phyloP scores from a whole-genome alignment of 2,797 vertebrate genomes.

The Poecilia gillii region DNA sequence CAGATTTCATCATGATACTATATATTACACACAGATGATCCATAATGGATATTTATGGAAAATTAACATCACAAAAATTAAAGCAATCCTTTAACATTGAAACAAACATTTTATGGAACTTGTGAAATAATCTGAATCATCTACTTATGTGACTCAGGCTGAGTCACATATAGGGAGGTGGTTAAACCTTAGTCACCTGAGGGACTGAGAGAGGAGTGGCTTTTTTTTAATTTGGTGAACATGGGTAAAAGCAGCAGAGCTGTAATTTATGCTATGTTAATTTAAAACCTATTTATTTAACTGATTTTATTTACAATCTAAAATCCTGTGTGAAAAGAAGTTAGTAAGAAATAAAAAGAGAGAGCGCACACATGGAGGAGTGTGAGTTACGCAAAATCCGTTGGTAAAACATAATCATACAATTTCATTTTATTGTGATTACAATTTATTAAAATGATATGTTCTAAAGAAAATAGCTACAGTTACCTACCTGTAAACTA shows the following conservation, averaged over 20 bases:
- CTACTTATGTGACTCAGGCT: too few relatives aligned
- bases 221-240: too few relatives aligned
- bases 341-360: not conserved
- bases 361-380: not conserved
- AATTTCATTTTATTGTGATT: not conserved
- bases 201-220: too few relatives aligned
- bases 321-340: not conserved
- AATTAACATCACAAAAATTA: not conserved
- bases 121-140: too few relatives aligned
- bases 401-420: not conserved
- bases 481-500: not conserved
- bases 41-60: not conserved
- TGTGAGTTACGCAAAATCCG: not conserved
- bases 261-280: not conserved
- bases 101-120: not conserved
- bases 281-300: not conserved
- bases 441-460: not conserved
- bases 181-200: too few relatives aligned
- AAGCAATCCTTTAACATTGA: not conserved
- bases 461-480: not conserved
- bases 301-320: not conserved
- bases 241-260: not conserved
- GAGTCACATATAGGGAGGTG: too few relatives aligned
- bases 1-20: not conserved
- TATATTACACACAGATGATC: not conserved